A percentile compares a stretch with the other conserved stretches of the same genome.
phyloP scores from a whole-genome alignment of 2,888 invertebrate genomes.

The Drosophila macrospina region DNA sequence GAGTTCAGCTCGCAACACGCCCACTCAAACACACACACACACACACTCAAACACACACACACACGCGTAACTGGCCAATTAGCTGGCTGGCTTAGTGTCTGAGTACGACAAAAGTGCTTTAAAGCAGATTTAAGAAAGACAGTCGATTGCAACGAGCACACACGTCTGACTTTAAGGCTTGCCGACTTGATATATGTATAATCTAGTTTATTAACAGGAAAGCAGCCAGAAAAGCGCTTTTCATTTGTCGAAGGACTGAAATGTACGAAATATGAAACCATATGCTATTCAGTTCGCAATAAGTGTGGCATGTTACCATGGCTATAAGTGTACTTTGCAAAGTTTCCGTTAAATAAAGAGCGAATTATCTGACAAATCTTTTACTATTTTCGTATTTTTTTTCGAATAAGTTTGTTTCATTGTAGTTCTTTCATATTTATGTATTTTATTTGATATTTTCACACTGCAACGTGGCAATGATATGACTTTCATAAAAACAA shows the following conservation, averaged over 20 bases:
- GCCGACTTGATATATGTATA: conserved; percentile 39
- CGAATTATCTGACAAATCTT: not conserved
- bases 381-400: no score
- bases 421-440: not conserved
- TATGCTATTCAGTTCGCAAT: conserved; percentile 5
- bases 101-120: conserved; percentile 30
- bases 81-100: conserved; percentile 44
- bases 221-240: conserved; percentile 41
- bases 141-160: conserved; percentile 7
- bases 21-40: not conserved
- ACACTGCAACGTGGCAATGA: not conserved
- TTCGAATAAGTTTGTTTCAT: no score
- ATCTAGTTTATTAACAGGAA: conserved; percentile 56
- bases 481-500: not conserved
- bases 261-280: conserved; percentile 30
- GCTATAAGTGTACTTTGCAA: not conserved
- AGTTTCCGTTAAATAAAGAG: not conserved
- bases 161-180: conserved; percentile 28
- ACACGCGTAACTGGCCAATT: conserved; percentile 48
- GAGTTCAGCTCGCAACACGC: conserved; percentile 24
- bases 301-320: conserved; percentile 1
- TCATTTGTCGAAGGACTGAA: conserved; percentile 14
- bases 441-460: not conserved
- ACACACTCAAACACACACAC: conserved; percentile 2
- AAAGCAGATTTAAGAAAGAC: conserved; percentile 42